Percentiles rank a stretch among this genome's conserved stretches.
Conservation (phyloP, 2,113 vertebrate species). For the Struthidea cinerea region DNA sequence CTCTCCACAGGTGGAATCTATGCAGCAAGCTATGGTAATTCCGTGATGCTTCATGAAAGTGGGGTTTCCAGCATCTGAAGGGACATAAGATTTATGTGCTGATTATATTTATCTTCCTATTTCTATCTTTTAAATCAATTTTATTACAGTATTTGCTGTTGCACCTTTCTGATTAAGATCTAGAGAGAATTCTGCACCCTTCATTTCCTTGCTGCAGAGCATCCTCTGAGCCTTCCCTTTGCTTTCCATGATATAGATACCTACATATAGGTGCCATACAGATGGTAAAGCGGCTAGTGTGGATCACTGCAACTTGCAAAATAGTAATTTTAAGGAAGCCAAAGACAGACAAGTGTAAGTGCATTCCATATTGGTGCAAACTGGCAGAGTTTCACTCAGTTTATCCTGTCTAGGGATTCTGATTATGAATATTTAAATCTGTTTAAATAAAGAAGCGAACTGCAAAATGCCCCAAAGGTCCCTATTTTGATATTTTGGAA, state of each 20-base stretch:
- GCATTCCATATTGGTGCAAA: background rate
- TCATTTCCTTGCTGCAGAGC: background rate
- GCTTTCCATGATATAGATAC: background rate
- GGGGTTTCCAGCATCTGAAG: background rate
- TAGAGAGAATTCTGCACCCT: background rate
- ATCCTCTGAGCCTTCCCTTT: background rate
- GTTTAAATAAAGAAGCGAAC: background rate
- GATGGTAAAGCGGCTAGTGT: background rate
- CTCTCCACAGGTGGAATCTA: background rate
- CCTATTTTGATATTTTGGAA: background rate
- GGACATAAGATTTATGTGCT: background rate
- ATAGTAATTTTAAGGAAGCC: background rate
- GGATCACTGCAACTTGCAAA: background rate
- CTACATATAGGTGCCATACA: no score
- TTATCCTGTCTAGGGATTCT: background rate
- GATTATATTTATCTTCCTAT: background rate
- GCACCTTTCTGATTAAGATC: background rate
- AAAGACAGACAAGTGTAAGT: background rate
- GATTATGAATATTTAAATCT: background rate
- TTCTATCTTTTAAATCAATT: background rate
- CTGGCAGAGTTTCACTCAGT: background rate
- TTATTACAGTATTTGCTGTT: background rate
- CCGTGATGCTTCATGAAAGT: accelerated
- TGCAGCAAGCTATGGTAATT: background rate
- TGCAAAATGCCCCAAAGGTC: background rate